phyloP scores from a whole-genome alignment of 2,797 vertebrate species.

The Danio tinwini region DNA sequence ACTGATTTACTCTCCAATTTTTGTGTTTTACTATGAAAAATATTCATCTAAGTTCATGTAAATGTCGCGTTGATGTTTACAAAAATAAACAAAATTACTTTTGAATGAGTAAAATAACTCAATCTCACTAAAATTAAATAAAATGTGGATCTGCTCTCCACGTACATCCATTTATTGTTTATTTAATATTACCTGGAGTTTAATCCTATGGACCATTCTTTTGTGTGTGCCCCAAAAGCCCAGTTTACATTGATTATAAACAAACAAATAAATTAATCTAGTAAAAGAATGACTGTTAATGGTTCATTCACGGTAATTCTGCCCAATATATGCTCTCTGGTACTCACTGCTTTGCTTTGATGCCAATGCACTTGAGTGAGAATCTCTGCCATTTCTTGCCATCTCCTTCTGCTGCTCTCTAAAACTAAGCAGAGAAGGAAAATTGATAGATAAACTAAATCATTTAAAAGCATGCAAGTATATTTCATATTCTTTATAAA shows the following conservation, averaged over 20 bases:
- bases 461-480: neutral
- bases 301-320: neutral
- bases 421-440: slow-evolving; percentile 1
- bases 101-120: neutral
- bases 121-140: neutral
- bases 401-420: slow-evolving; percentile 56
- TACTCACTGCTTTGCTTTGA: slow-evolving; percentile 51
- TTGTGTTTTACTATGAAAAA: too few species aligned
- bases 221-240: neutral
- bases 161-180: neutral
- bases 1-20: too few species aligned
- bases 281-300: neutral
- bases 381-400: slow-evolving; percentile 43
- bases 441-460: neutral
- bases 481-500: neutral
- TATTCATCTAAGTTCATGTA: too few species aligned
- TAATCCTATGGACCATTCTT: neutral
- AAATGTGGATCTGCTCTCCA: neutral
- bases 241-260: too few species aligned
- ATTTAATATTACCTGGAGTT: neutral
- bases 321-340: neutral
- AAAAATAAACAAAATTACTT: too few species aligned
- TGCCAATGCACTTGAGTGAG: neutral
- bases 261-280: too few species aligned
- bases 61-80: too few species aligned